Conservation (phyloP, 2,113 vertebrate genomes). For the Nothobranchius furzeri region DNA sequence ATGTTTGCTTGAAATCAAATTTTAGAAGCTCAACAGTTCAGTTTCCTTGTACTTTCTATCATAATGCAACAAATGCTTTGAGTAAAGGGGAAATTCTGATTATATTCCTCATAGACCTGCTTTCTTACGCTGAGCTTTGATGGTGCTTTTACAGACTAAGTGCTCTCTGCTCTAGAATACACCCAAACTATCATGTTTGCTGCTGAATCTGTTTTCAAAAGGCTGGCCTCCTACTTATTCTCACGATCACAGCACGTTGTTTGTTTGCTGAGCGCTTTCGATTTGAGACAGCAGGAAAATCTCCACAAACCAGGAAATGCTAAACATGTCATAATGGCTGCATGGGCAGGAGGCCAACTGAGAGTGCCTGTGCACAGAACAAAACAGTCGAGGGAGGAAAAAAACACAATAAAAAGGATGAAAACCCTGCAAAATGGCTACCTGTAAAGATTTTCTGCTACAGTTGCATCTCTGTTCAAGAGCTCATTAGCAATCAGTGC, state of each 20-base stretch:
- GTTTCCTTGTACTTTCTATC: too few species aligned
- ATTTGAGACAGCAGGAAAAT: constrained; percentile 14
- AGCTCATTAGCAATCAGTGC: constrained; percentile 72
- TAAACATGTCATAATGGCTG: constrained; percentile 58
- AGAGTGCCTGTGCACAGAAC: constrained; percentile 50
- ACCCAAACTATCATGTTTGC: too few species aligned
- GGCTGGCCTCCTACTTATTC: background rate
- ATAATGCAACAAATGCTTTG: too few species aligned
- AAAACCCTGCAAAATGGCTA: constrained; percentile 12
- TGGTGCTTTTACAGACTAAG: background rate
- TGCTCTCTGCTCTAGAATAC: background rate
- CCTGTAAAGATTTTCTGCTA: constrained; percentile 54
- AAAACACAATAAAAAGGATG: background rate
- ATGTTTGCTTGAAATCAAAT: too few species aligned
- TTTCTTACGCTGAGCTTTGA: background rate
- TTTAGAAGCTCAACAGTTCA: too few species aligned
- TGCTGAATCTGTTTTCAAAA: background rate
- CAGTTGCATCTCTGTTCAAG: constrained; percentile 22
- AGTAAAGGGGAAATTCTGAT: too few species aligned
- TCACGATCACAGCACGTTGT: background rate
- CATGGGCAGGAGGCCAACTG: constrained; percentile 58
- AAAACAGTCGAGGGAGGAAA: constrained; percentile 31
- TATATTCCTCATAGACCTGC: too few species aligned
- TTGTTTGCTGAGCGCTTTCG: background rate
- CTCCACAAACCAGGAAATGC: constrained; percentile 46